Percentiles rank a stretch among this genome's conserved stretches.
These are phyloP conservation scores for Vannuccia rotundouncinata DNA, from an alignment of 2,888 invertebrate genomes.

Conservation along the genomic window DNA sequence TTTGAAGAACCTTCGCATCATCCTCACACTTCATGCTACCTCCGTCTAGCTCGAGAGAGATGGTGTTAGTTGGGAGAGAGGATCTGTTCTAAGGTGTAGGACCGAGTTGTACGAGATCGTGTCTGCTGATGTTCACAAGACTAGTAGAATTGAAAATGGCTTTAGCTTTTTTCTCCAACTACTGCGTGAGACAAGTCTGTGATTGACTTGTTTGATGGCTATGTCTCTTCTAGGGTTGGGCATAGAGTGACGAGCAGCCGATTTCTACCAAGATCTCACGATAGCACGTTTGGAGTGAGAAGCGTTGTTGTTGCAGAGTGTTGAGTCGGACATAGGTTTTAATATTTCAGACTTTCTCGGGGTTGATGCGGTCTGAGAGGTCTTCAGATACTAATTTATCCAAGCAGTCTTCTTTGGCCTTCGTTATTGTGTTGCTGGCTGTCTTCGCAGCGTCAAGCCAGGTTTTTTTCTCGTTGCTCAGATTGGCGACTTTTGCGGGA, in stretches of 20 bases:
- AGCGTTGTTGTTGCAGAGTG: too few relatives aligned
- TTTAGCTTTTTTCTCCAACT: background rate
- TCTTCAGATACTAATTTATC: too few relatives aligned
- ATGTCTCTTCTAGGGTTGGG: background rate
- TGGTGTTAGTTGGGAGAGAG: background rate
- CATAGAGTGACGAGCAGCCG: background rate
- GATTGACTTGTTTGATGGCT: background rate
- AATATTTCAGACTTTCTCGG: too few relatives aligned
- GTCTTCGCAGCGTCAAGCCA: too few relatives aligned
- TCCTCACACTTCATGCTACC: conserved; percentile 1
- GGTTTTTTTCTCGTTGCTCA: too few relatives aligned
- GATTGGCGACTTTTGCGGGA: too few relatives aligned
- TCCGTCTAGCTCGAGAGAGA: conserved; percentile 10
- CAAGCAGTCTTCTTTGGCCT: too few relatives aligned
- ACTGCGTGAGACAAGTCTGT: conserved; percentile 5
- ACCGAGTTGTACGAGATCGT: background rate
- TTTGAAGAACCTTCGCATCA: background rate
- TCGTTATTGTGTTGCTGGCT: too few relatives aligned
- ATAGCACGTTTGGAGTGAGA: background rate
- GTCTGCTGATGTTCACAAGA: background rate
- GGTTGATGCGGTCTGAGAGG: too few relatives aligned
- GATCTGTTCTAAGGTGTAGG: conserved; percentile 1
- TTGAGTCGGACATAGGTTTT: too few relatives aligned
- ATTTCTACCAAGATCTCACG: background rate
- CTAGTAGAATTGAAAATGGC: background rate